phyloP scores from a whole-genome alignment of 2,113 vertebrate species.

The Aix galericulata region DNA sequence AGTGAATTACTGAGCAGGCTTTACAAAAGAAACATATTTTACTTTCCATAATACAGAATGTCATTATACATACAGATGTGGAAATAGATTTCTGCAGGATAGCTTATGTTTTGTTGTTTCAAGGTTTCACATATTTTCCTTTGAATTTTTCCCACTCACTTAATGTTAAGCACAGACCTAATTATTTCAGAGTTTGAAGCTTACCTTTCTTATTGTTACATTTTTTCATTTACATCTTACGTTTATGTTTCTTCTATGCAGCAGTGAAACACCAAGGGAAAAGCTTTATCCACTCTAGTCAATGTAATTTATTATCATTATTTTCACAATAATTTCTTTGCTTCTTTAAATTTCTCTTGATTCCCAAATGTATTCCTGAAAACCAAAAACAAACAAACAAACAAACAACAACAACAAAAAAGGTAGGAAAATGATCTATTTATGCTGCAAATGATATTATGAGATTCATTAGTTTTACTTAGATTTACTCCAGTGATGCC shows the following conservation, averaged over 20 bases:
- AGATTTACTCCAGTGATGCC: neutral
- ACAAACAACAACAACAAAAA: neutral
- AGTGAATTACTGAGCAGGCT: neutral
- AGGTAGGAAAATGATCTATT: neutral
- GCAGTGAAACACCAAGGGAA: neutral
- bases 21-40: neutral
- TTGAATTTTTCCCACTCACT: neutral
- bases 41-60: neutral
- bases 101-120: neutral
- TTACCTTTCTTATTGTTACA: neutral
- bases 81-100: neutral
- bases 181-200: neutral
- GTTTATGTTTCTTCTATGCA: neutral
- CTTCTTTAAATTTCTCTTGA: neutral
- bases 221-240: neutral
- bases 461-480: neutral
- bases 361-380: neutral
- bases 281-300: neutral
- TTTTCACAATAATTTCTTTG: neutral
- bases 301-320: neutral
- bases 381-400: neutral
- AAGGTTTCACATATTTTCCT: neutral
- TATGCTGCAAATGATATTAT: neutral
- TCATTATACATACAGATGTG: neutral
- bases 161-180: neutral